phyloP scores from a whole-genome alignment of 2,113 vertebrate genomes.

The Corythaeola cristata region DNA sequence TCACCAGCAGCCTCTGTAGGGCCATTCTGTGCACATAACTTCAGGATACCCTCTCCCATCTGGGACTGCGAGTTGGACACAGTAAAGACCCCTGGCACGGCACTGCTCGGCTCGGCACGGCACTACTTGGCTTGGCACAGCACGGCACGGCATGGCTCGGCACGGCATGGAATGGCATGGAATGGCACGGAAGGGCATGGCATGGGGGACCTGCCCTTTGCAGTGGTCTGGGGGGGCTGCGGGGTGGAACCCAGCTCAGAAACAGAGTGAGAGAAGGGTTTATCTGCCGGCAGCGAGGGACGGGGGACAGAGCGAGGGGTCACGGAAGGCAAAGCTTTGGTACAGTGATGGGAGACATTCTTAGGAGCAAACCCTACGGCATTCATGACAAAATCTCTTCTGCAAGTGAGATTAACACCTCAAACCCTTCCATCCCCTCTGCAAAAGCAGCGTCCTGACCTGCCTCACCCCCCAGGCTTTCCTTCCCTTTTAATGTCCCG shows the following conservation, averaged over 20 bases:
- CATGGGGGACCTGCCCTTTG: not conserved
- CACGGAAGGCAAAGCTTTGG: not conserved
- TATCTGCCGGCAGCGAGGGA: not conserved
- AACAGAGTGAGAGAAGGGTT: not conserved
- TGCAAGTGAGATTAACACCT: not conserved
- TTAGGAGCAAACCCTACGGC: not conserved
- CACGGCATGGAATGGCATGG: not conserved
- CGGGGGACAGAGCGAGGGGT: not conserved
- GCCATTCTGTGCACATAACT: not conserved
- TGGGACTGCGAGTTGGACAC: not conserved
- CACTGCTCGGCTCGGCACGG: not conserved
- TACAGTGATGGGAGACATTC: not conserved
- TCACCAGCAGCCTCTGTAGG: not conserved
- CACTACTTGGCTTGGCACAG: too few species aligned
- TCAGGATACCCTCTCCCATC: not conserved
- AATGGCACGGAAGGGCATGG: too few species aligned
- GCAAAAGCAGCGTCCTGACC: not conserved
- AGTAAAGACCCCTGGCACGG: not conserved
- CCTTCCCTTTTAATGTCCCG: not conserved
- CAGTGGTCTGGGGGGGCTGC: not conserved
- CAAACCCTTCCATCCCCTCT: not conserved
- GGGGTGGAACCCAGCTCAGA: not conserved
- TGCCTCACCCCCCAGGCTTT: not conserved
- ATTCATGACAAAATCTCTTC: not conserved
- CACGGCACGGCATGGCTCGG: not conserved